A percentile compares a stretch with the other conserved stretches of the same genome.
phyloP scores from a whole-genome alignment of 2,113 vertebrate species.

The Copsychus sechellarum region DNA sequence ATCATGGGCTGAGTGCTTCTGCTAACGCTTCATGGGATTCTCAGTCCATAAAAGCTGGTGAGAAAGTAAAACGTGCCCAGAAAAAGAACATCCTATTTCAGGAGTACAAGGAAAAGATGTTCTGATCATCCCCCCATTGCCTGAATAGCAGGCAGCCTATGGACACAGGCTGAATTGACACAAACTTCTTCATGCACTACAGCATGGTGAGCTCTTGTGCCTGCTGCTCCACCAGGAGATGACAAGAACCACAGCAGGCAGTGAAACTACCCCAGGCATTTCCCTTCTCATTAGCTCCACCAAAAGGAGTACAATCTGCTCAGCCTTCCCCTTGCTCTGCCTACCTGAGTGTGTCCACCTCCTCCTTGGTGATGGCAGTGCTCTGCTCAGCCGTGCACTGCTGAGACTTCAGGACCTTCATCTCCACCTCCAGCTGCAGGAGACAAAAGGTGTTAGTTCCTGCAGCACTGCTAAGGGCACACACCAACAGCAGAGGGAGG shows the following conservation, averaged over 20 bases:
- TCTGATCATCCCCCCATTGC: neutral
- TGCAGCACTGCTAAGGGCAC: neutral
- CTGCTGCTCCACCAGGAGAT: neutral
- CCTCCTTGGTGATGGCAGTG: slow-evolving; percentile 66
- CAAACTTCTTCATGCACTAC: accelerated
- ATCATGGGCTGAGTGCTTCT: neutral
- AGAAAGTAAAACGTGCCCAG: neutral
- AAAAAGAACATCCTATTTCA: neutral
- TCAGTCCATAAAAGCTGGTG: neutral
- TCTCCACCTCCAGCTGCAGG: slow-evolving; percentile 75
- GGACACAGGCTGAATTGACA: neutral
- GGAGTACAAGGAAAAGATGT: neutral
- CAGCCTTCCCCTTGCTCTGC: neutral
- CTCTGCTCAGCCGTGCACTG: slow-evolving; percentile 50
- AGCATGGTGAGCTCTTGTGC: accelerated
- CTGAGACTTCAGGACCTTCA: slow-evolving; percentile 75
- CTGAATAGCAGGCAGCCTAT: neutral
- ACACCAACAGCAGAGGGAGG: neutral
- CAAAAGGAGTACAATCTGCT: neutral
- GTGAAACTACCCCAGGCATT: neutral
- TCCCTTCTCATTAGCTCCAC: neutral
- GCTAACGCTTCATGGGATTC: neutral
- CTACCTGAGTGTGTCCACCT: slow-evolving; percentile 73
- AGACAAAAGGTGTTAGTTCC: slow-evolving; percentile 9
- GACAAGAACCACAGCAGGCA: neutral